These are phyloP conservation scores for Calyptomena viridis DNA, from an alignment of 2,113 vertebrate species.

Conservation along the genomic window DNA sequence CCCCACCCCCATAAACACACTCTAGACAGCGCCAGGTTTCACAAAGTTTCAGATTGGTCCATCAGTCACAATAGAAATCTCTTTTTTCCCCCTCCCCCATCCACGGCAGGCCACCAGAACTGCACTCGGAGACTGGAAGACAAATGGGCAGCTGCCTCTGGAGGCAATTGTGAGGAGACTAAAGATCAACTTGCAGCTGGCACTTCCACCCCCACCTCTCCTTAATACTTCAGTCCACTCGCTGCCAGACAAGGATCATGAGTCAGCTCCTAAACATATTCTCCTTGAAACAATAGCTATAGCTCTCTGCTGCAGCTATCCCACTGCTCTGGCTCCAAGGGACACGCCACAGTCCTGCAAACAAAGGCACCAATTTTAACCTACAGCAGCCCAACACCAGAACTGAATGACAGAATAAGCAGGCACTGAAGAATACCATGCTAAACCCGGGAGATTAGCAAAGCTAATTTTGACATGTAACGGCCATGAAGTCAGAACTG, in stretches of 20 bases:
- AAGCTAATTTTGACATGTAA: background rate
- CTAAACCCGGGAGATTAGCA: background rate
- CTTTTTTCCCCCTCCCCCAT: background rate
- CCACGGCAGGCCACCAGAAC: background rate
- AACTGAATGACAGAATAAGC: background rate
- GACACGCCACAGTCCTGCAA: background rate
- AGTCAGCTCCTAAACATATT: conserved; percentile 65
- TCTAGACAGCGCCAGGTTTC: background rate
- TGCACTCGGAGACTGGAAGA: conserved; percentile 28
- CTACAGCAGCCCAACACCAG: background rate
- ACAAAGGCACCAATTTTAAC: conserved; percentile 11
- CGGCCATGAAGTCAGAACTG: background rate
- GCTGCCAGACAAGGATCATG: conserved; percentile 53
- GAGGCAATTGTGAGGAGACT: conserved; percentile 61
- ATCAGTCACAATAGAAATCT: conserved; percentile 13
- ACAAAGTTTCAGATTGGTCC: background rate
- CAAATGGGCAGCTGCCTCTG: conserved; percentile 52
- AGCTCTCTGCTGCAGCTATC: conserved; percentile 3
- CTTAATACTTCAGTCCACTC: conserved; percentile 50
- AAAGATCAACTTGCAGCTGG: conserved; percentile 59
- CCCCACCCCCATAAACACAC: background rate
- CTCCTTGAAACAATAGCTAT: background rate
- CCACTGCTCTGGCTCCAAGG: background rate
- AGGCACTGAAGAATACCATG: background rate
- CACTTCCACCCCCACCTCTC: conserved; percentile 34